phyloP scores from a whole-genome alignment of 2,113 vertebrate genomes.

The Periophthalmus modestus region DNA sequence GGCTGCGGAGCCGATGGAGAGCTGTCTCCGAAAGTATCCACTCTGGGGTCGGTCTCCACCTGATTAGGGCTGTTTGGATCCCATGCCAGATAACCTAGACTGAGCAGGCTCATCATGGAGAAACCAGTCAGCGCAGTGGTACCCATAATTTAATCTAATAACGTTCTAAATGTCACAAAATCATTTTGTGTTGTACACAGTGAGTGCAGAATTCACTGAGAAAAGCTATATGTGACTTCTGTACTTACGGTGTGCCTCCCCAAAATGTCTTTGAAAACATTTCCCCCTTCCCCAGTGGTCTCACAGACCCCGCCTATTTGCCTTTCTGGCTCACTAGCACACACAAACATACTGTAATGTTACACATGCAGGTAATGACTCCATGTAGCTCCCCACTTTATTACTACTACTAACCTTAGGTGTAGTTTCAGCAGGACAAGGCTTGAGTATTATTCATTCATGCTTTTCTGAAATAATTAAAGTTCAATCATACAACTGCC shows the following conservation, averaged over 20 bases:
- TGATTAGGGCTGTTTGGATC: constrained; percentile 88
- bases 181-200: constrained; percentile 13
- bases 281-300: constrained; percentile 46
- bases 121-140: constrained; percentile 87
- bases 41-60: constrained; percentile 79
- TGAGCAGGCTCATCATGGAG: constrained; percentile 91
- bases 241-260: constrained; percentile 26
- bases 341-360: constrained; percentile 37
- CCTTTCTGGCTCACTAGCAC: constrained; percentile 46
- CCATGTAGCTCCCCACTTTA: background rate
- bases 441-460: background rate
- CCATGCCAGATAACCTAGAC: constrained; percentile 95
- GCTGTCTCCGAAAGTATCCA: constrained; percentile 37
- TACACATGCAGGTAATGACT: constrained; percentile 43
- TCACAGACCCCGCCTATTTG: constrained; percentile 63
- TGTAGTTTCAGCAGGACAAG: background rate
- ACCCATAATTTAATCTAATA: constrained; percentile 70
- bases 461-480: constrained; percentile 6
- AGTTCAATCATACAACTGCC: constrained; percentile 20
- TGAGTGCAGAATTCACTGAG: constrained; percentile 1
- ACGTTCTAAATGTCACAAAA: constrained; percentile 22
- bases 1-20: constrained; percentile 64
- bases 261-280: constrained; percentile 56
- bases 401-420: constrained; percentile 2
- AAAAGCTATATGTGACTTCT: constrained; percentile 24